Percentiles rank a stretch among this genome's conserved stretches.
Conservation (phyloP, 2,888 invertebrate species). For the Drosophila incognita region DNA sequence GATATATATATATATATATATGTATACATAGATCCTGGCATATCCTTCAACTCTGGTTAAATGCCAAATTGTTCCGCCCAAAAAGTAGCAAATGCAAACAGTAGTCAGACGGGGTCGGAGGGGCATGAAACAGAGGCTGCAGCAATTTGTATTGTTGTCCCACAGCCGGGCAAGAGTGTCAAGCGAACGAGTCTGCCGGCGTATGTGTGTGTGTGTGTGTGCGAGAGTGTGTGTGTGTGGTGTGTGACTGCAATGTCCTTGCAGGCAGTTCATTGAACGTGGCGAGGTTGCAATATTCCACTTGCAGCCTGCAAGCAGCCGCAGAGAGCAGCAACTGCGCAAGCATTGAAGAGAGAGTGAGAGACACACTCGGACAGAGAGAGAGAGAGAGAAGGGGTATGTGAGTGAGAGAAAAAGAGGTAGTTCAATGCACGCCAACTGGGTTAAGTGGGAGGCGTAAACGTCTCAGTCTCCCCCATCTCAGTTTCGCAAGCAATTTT, state of each 20-base stretch:
- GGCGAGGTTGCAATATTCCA: slow-evolving; percentile 44
- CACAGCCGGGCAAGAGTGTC: slow-evolving; percentile 50
- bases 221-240: slow-evolving; percentile 8
- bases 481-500: slow-evolving; percentile 3
- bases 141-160: slow-evolving; percentile 51
- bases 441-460: slow-evolving; percentile 57
- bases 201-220: slow-evolving; percentile 8
- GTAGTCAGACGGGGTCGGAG: not conserved
- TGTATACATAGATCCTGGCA: slow-evolving; percentile 16
- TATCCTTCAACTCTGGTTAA: slow-evolving; percentile 72
- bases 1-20: not conserved
- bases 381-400: not conserved
- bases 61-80: slow-evolving; percentile 67
- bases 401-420: slow-evolving; percentile 14
- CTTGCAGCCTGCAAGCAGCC: slow-evolving; percentile 63
- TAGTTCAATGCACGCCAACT: slow-evolving; percentile 71
- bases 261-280: slow-evolving; percentile 70
- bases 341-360: slow-evolving; percentile 1
- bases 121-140: not conserved
- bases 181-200: slow-evolving; percentile 14
- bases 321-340: slow-evolving; percentile 39
- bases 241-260: slow-evolving; percentile 69
- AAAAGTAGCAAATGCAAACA: slow-evolving; percentile 29
- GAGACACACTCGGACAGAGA: not conserved
- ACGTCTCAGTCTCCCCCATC: not conserved